Base-by-base conservation (phyloP, 2,797 vertebrate genomes). In the Muraenolepis orangiensis region DNA sequence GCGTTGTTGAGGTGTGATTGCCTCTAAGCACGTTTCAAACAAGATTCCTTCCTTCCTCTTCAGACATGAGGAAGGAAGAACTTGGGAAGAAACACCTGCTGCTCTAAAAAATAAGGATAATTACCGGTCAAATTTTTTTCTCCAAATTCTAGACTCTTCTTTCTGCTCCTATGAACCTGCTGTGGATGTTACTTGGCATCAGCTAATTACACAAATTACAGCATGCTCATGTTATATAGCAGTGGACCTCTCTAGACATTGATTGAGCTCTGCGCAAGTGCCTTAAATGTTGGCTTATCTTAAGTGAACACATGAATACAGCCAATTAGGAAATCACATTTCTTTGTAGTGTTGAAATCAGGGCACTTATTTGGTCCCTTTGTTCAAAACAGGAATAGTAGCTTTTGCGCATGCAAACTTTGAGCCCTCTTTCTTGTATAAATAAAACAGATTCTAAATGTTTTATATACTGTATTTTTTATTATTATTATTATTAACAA, bases 381-480 rank as follows among this genome's bases (percentile, higher is more conserved):
- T 71, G 86, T 85, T 42, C 77, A 83, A 75, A 12, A n/a, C 81
- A 85, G 46, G 69, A 86, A 70, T 30, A 76, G 79, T 78, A 88
- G 83, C 86, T 90, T n/a, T 88, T 85, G 61, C 78, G 80, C 86
- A 83, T 83, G 86, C 69, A 74, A 80, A 87, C 77, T 82, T 82
- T 78, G 70, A 77, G 79, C 36, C 79, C 74, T 80, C 30, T 70
- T 51, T 87, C 90, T 90, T 87, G 79, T 87, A 85, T 80, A 87
- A 88, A 28, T 83, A 87, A 87, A 80, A 69, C 72, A 89, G 70
- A 89, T 92, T 92, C 85, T 89, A 26, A 90, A 89, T 90, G 87
- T 93, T 94, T 94, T 94, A 85, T 93, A 93, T 88, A 86, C 73
- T 68, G 71, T 88, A 84, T 90, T 93, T 94, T 93, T 94, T 92